Evolutionary conservation across 1,140 invertebrate genomes (phyloP).

Genomic region (Pachypeltis micranthus): DNA sequence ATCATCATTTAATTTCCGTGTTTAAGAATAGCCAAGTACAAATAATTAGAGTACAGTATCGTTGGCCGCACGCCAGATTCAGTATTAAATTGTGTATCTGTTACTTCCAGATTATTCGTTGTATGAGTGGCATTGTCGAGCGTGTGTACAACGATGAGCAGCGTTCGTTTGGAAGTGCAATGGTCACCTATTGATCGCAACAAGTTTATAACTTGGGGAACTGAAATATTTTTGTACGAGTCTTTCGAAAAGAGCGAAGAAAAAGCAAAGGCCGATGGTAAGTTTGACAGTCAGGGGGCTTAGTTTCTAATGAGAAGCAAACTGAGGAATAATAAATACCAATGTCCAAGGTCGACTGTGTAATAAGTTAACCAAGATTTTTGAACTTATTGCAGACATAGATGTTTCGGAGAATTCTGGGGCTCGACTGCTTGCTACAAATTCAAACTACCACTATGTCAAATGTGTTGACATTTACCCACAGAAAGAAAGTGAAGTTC

Average conservation of each 20-base stretch:
- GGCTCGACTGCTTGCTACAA: slow-evolving; percentile 53
- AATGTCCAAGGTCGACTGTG: too few species aligned
- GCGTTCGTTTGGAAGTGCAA: slow-evolving; percentile 53
- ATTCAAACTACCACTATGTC: slow-evolving; percentile 51
- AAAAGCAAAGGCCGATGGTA: background rate
- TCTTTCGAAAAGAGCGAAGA: slow-evolving; percentile 45
- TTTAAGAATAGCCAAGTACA: too few species aligned
- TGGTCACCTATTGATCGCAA: slow-evolving; percentile 67
- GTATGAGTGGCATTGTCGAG: too few species aligned
- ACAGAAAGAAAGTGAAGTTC: slow-evolving; percentile 53
- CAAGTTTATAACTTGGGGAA: slow-evolving; percentile 76
- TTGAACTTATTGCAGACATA: slow-evolving; percentile 48
- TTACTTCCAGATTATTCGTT: too few species aligned
- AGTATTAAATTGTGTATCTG: too few species aligned
- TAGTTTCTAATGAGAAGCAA: too few species aligned
- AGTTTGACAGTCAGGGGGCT: too few species aligned
- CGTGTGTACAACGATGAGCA: slow-evolving; percentile 40
- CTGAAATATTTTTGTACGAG: slow-evolving; percentile 73
- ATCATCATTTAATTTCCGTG: too few species aligned
- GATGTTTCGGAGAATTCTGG: slow-evolving; percentile 51
- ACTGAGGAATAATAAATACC: too few species aligned
- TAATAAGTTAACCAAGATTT: too few species aligned
- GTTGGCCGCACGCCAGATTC: too few species aligned
- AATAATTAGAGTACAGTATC: too few species aligned
- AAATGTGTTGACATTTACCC: slow-evolving; percentile 71